Evolutionary conservation across 2,888 invertebrate species (phyloP).

Genomic region (Lasiommata megera): DNA sequence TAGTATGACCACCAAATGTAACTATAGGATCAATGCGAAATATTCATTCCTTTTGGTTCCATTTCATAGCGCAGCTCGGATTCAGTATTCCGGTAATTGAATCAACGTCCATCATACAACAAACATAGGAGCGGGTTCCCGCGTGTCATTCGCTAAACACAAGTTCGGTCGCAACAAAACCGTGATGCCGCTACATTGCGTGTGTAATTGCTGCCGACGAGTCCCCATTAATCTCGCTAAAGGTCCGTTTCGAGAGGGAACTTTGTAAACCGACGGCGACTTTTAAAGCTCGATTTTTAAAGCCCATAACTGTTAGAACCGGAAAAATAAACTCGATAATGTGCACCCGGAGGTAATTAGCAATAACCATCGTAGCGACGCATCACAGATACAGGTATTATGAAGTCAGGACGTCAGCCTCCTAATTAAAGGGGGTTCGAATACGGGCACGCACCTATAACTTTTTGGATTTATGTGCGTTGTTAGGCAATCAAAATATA

Average conservation of each 20-base stretch:
- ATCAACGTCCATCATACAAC: conserved; percentile 30
- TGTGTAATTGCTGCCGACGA: conserved; percentile 75
- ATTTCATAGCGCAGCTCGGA: conserved; percentile 11
- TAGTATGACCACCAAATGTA: neutral
- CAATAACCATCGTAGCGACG: no score
- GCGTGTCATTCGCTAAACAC: conserved; percentile 44
- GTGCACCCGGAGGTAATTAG: no score
- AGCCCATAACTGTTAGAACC: no score
- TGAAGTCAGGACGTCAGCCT: no score
- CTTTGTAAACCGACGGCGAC: neutral
- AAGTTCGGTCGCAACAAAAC: conserved; percentile 52
- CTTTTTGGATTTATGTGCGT: no score
- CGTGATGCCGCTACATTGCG: conserved; percentile 69
- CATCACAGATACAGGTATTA: no score
- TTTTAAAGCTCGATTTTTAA: no score
- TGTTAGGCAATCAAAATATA: no score
- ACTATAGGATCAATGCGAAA: neutral
- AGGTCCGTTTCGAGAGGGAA: conserved; percentile 6
- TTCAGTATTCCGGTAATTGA: conserved; percentile 25
- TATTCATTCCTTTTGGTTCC: conserved; percentile 5
- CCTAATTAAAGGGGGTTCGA: no score
- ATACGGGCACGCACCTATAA: no score
- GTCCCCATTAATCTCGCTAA: conserved; percentile 73
- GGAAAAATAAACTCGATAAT: no score
- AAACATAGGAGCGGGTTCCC: conserved; percentile 34